Evolutionary conservation across 2,888 invertebrate genomes (phyloP), one percentile per base, ranked within the genome.

Genomic region (Chymomyza amoena): DNA sequence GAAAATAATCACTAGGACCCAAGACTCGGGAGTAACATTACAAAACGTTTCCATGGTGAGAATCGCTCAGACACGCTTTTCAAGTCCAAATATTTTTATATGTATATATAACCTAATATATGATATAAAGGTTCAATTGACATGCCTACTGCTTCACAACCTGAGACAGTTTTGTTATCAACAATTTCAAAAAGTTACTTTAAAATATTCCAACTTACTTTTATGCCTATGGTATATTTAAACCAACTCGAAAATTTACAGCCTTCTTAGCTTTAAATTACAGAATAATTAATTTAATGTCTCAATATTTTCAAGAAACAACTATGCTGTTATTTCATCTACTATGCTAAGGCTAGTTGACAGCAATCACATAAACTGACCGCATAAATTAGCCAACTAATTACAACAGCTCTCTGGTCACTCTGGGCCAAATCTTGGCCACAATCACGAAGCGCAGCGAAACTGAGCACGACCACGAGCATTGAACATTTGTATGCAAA

Each of bases 401-500:
- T 85, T 87, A 79, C 81, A 56, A 39, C 16, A 10, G 32, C 45
- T 28, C 39, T 28, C 59, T 66, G 65, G 70, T 73, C 64, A 25
- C 36, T 69, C 32, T 18, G 63, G 10, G 69, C 72, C 67, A 80
- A 81, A 87, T 87, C 87, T 84, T 51, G 61, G 13, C 77, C n/a
- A 72, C 69, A 85, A 85, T 85, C 84, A 83, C 77, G 88, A 85
- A 85, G 84, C 84, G 88, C 84, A 85, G 68, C 84, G 83, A 77
- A 82, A 72, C 82, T 81, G 81, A 83, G 81, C 81, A 81, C 66
- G 39, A 77, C 70, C 73, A 77, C 88, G 84, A 85, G 84, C 84
- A 86, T 85, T 87, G 73, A 85, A 78, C 88, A 84, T 85, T 85
- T 87, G 86, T 87, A 85, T 85, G 84, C 84, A 85, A 85, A 85